Evolutionary conservation across 2,888 invertebrate species (phyloP).

Genomic region (Oxytorus armatus): DNA sequence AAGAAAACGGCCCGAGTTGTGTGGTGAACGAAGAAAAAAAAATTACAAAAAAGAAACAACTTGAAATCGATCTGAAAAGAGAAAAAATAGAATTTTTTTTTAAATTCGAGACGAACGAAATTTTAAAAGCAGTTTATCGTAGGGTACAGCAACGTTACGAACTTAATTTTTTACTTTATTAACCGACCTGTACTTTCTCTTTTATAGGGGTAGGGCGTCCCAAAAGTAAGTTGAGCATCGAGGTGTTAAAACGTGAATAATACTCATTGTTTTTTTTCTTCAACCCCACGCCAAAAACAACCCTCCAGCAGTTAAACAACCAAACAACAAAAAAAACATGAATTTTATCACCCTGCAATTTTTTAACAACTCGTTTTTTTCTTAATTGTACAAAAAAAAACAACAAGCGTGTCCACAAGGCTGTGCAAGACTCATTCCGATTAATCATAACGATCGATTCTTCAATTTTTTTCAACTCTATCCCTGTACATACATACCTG

Average conservation of each 20-base stretch:
- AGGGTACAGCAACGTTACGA: conserved; percentile 43
- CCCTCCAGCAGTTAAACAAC: conserved; percentile 53
- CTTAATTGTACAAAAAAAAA: conserved; percentile 57
- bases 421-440: conserved; percentile 61
- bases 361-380: conserved; percentile 54
- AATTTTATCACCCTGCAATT: conserved; percentile 53
- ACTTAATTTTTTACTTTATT: conserved; percentile 72
- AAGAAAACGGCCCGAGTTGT: conserved; percentile 59
- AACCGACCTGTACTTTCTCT: conserved; percentile 83
- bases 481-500: conserved; percentile 34
- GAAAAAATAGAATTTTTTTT: conserved; percentile 9
- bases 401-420: conserved; percentile 53
- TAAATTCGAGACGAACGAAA: conserved; percentile 7
- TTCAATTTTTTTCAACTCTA: conserved; percentile 33
- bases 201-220: conserved; percentile 85
- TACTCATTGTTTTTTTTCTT: conserved; percentile 75
- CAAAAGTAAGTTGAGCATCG: conserved; percentile 84
- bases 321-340: conserved; percentile 37
- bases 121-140: conserved; percentile 32
- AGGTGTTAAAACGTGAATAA: conserved; percentile 82
- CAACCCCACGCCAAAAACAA: conserved; percentile 72
- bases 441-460: conserved; percentile 65
- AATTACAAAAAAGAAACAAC: conserved; percentile 15
- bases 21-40: conserved; percentile 39
- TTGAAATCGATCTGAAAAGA: conserved; percentile 11